phyloP scores from a whole-genome alignment of 2,113 vertebrate species.

The Piaya cayana region DNA sequence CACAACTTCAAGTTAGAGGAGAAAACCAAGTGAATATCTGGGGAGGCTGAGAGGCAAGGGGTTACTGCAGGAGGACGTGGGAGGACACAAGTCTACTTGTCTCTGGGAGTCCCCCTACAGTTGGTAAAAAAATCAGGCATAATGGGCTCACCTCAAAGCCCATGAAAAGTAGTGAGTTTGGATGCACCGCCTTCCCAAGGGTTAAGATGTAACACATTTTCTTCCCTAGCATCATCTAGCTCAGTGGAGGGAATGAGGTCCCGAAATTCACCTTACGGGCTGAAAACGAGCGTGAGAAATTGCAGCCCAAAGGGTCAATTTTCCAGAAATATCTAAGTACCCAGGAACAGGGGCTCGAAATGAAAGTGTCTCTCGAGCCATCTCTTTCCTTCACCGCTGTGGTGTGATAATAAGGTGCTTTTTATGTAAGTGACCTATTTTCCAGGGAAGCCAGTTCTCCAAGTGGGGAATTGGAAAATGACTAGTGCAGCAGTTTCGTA shows the following conservation, averaged over 20 bases:
- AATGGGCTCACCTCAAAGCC: background rate
- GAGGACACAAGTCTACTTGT: background rate
- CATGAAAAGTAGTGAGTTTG: rapidly evolving
- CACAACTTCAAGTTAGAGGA: background rate
- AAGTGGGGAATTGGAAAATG: conserved; percentile 69
- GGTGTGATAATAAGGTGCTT: conserved; percentile 71
- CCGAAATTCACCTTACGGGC: conserved; percentile 27
- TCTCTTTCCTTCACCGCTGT: conserved; percentile 37
- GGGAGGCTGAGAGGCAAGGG: background rate
- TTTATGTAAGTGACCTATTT: conserved; percentile 79
- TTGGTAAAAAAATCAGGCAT: background rate
- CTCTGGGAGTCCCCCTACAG: background rate
- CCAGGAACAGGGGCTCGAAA: conserved; percentile 9
- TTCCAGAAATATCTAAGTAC: conserved; percentile 61
- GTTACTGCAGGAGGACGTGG: background rate
- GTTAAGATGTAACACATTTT: background rate
- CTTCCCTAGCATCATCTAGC: background rate
- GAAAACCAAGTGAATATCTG: background rate
- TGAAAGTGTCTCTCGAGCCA: conserved; percentile 62
- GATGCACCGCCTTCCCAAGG: background rate
- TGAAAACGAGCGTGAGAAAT: conserved; percentile 47
- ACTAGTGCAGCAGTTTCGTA: conserved; percentile 68
- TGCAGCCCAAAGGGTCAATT: conserved; percentile 71
- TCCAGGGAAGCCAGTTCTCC: conserved; percentile 66
- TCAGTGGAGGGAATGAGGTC: background rate